Evolutionary conservation across 2,797 vertebrate species (phyloP), one percentile per base, ranked within the genome.

Genomic region (Morus bassanus): DNA sequence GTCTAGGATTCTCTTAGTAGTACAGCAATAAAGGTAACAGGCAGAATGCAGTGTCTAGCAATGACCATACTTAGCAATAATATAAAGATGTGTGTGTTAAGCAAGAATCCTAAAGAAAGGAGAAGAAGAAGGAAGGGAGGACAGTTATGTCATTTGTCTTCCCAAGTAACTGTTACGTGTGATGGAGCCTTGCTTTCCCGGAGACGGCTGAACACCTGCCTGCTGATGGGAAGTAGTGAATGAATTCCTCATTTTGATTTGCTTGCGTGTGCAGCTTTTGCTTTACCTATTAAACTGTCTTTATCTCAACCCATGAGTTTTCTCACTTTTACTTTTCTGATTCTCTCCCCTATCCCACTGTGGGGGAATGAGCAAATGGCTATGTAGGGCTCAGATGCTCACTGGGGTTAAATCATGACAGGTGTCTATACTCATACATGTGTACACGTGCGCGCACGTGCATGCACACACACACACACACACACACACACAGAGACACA

Each of bases 141-240:
- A 41, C 2, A 18, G 10, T 28, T 9, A 31, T 24, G 8, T 4
- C 4, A 6, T 56, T 57, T 75, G 18, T 45, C 35, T 84, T 78
- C 48, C 8, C 27, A 74, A 41, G 25, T 27, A 16, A 41, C 30
- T 1, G 0, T 85, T 68, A 13, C 0, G 1, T 1, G 1, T 28
- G n/a, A 48, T 10, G 11, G 45, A 50, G 13, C 18, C 10, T 18
- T 51, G 51, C 9, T 51, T 33, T 73, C 59, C 18, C 59, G 60
- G 23, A 28, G 9, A 33, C 33, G 35, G 18, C 18, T 64, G 46
- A 68, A 68, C 21, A 54, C 17, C 17, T n/a, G n/a, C 30, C 18
- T 22, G 28, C 9, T 0, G 0, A 27, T 39, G 33, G 24, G 16
- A 45, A 78, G 53, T 2, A 28, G 33, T 18, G 35, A 77, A 70